Percentiles rank a stretch among this genome's conserved stretches.
Evolutionary conservation across 2,888 invertebrate genomes (phyloP).

Genomic region (Unio delphinus): DNA sequence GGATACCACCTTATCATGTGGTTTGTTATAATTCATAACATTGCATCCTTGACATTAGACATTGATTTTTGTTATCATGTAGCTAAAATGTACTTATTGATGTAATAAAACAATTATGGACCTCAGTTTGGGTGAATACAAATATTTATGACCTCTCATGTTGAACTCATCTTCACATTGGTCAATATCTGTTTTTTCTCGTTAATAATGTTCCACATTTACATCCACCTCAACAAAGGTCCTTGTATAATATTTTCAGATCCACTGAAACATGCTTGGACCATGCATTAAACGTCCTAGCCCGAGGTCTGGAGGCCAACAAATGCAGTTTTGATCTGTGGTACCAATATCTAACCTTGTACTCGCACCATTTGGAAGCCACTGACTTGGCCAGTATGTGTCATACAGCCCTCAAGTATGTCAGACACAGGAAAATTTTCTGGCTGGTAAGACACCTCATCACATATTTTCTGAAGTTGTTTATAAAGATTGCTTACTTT

Average conservation of each 20-base stretch:
- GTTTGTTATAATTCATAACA: no score
- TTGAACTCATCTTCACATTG: no score
- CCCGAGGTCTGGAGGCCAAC: slow-evolving; percentile 68
- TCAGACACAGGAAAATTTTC: slow-evolving; percentile 67
- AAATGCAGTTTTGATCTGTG: slow-evolving; percentile 61
- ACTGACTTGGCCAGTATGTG: slow-evolving; percentile 62
- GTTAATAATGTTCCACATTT: no score
- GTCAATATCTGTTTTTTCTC: no score
- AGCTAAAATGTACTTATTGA: no score
- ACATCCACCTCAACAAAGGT: no score
- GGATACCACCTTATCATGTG: no score
- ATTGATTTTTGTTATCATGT: no score
- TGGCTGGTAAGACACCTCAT: slow-evolving; percentile 59
- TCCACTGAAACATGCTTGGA: slow-evolving; percentile 49
- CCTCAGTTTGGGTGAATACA: no score
- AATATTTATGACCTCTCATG: no score
- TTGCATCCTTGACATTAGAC: no score
- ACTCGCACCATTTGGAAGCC: slow-evolving; percentile 49
- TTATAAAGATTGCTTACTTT: background rate
- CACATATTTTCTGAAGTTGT: background rate
- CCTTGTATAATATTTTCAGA: slow-evolving; percentile 9
- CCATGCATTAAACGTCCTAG: slow-evolving; percentile 67
- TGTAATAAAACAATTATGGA: no score
- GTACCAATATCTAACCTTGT: slow-evolving; percentile 65
- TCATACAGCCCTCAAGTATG: slow-evolving; percentile 64